Evolutionary conservation across 1,140 invertebrate species (phyloP).

Genomic region (Thrips palmi): DNA sequence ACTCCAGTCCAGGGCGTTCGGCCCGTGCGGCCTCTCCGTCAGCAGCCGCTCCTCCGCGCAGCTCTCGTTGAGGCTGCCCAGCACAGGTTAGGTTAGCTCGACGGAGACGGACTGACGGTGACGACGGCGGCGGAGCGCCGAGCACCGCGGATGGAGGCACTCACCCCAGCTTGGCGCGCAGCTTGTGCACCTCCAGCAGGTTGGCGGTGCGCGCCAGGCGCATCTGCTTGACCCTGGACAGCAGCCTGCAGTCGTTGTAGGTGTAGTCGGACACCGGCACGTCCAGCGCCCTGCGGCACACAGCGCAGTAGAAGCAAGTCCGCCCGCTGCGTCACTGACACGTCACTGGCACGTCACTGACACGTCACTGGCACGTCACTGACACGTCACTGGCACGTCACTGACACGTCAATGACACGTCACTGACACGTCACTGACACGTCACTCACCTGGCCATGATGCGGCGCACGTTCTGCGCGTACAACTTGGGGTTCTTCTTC

Average conservation of each 20-base stretch:
- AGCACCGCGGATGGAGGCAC: constrained; percentile 12
- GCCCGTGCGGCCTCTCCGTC: constrained; percentile 3
- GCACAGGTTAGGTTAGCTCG: constrained; percentile 7
- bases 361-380: not conserved
- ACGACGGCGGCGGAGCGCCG: too few relatives aligned
- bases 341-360: not conserved
- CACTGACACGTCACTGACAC: not conserved
- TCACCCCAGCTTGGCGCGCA: constrained; percentile 49
- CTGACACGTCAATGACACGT: not conserved
- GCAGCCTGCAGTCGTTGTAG: constrained; percentile 77
- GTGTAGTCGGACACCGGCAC: constrained; percentile 81
- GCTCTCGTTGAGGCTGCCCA: constrained; percentile 6
- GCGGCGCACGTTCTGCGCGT: constrained; percentile 73
- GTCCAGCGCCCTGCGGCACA: constrained; percentile 47
- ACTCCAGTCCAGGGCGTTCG: constrained; percentile 21
- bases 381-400: not conserved
- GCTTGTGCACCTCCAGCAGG: constrained; percentile 57
- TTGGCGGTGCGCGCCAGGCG: constrained; percentile 53
- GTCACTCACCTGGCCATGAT: constrained; percentile 75
- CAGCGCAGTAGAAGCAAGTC: constrained; percentile 5
- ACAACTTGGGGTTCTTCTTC: constrained; percentile 70
- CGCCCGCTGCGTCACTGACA: not conserved
- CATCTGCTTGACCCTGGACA: constrained; percentile 60
- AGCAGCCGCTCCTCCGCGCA: constrained; percentile 8
- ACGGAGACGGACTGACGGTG: constrained; percentile 10